A percentile compares a stretch with the other conserved stretches of the same genome.
Evolutionary conservation across 2,888 invertebrate species (phyloP).

Genomic region (Operophtera brumata): DNA sequence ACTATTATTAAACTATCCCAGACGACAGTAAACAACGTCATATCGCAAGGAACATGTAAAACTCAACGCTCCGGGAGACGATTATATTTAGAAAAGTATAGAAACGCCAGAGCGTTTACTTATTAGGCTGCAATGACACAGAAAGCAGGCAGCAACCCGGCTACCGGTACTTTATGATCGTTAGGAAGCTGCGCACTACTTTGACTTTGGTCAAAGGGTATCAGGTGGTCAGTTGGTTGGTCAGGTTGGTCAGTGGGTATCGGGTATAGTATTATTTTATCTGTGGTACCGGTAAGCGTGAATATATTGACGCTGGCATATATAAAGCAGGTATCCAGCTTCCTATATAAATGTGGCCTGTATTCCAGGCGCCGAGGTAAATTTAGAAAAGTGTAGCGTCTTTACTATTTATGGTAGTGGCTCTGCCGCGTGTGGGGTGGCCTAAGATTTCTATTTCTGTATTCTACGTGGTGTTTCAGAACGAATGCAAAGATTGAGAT

Average conservation of each 20-base stretch:
- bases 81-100: conserved; percentile 21
- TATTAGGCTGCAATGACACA: conserved; percentile 29
- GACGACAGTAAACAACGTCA: conserved; percentile 13
- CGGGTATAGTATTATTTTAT: too few species aligned
- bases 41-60: conserved; percentile 21
- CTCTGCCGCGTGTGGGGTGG: conserved; percentile 59
- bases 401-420: conserved; percentile 78
- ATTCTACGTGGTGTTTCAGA: conserved; percentile 14
- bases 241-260: too few species aligned
- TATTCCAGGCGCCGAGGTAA: conserved; percentile 49
- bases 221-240: too few species aligned
- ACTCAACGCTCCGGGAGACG: conserved; percentile 50
- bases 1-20: conserved; percentile 18
- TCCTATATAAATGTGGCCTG: conserved; percentile 8
- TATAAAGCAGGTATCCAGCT: not conserved
- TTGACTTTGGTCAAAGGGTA: too few species aligned
- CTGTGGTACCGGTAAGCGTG: not conserved
- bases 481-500: conserved; percentile 19
- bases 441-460: conserved; percentile 52
- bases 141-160: not conserved
- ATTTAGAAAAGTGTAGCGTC: conserved; percentile 72
- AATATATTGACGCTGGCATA: not conserved
- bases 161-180: not conserved
- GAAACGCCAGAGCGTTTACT: conserved; percentile 34
- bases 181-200: not conserved